phyloP scores from a whole-genome alignment of 2,888 invertebrate genomes.

The Sinelater perroti region DNA sequence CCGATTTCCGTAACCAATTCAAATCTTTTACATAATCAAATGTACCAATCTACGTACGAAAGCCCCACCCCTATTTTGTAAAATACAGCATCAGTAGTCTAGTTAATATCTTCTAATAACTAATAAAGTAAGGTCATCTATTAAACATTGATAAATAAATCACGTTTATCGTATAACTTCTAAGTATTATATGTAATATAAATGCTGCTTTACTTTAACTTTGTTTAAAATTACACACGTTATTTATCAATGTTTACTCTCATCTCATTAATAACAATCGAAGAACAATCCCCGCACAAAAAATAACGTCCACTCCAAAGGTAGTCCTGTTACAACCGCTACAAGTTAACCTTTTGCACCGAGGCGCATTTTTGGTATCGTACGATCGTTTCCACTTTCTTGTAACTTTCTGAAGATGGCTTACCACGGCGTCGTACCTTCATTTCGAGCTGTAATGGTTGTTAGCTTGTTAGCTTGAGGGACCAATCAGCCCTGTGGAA shows the following conservation, averaged over 20 bases:
- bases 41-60: conserved; percentile 5
- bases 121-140: too few species aligned
- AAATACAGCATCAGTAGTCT: conserved; percentile 8
- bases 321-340: conserved; percentile 12
- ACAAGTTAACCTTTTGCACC: conserved; percentile 22
- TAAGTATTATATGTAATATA: too few species aligned
- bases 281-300: conserved; percentile 21
- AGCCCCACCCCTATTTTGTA: conserved; percentile 1
- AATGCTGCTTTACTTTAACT: too few species aligned
- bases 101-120: conserved; percentile 1
- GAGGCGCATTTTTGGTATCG: too few species aligned
- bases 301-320: conserved; percentile 18
- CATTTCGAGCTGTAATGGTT: neutral
- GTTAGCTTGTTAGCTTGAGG: conserved; percentile 41
- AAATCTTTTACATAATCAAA: conserved; percentile 8
- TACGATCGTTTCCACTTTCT: too few species aligned
- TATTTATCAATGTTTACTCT: conserved; percentile 2
- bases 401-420: too few species aligned
- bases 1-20: neutral
- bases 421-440: conserved; percentile 11
- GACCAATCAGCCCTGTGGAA: conserved; percentile 37
- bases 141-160: too few species aligned
- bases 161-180: too few species aligned
- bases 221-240: too few species aligned
- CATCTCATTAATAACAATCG: conserved; percentile 5